Percentiles rank a stretch among this genome's conserved stretches.
These are phyloP conservation scores for Conchocele bisecta DNA, from an alignment of 2,888 invertebrate genomes.

Conservation along the genomic window DNA sequence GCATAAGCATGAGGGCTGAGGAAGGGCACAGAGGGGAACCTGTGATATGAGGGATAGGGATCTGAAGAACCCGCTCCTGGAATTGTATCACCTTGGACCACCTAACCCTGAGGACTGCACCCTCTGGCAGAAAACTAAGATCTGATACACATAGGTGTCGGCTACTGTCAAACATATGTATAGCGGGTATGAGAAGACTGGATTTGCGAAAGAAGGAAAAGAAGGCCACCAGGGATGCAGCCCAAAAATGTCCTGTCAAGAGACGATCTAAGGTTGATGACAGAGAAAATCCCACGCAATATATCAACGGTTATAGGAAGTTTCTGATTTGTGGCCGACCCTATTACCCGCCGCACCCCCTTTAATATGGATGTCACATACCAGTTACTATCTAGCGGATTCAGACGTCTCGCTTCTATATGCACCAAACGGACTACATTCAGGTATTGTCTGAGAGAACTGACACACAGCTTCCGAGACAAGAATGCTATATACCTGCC, in stretches of 20 bases:
- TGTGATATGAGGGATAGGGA: conserved; percentile 15
- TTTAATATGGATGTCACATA: conserved; percentile 8
- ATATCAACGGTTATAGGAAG: conserved; percentile 17
- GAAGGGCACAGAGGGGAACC: conserved; percentile 15
- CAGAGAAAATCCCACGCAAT: not conserved
- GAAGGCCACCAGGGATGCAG: conserved; percentile 23
- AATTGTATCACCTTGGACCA: conserved; percentile 9
- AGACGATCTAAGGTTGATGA: not conserved
- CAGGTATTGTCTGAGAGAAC: not conserved
- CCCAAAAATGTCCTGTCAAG: conserved; percentile 10
- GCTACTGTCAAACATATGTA: not conserved
- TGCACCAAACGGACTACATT: not conserved
- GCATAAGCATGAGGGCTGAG: not conserved
- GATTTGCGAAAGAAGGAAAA: conserved; percentile 33
- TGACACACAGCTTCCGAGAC: not conserved
- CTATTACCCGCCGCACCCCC: conserved; percentile 10
- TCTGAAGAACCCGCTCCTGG: not conserved
- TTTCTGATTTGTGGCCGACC: conserved; percentile 4
- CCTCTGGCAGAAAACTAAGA: not conserved
- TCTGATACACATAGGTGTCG: not conserved
- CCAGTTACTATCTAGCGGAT: not conserved
- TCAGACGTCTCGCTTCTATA: not conserved
- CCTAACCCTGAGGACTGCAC: not conserved
- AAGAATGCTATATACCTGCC: conserved; percentile 25
- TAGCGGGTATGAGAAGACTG: conserved; percentile 6